Base-by-base conservation (phyloP, 2,113 vertebrate genomes). In the Oxygymnocypris stewartii region DNA sequence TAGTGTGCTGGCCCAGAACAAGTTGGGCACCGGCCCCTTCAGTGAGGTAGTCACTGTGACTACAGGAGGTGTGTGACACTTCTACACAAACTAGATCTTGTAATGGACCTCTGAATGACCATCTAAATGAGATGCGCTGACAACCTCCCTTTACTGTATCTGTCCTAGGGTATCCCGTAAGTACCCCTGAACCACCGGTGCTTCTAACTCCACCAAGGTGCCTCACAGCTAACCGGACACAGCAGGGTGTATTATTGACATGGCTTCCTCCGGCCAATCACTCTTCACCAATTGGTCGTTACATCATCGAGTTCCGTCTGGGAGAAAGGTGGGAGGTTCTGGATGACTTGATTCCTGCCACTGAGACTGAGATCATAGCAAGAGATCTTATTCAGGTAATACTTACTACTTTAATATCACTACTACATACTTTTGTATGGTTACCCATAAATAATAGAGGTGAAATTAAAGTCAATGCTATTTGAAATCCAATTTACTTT, bases 181-280 rank as follows among this genome's bases (percentile, higher is more conserved):
- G 96, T 95, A 99, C 98, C 94, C 98, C 98, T 95, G 98, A 99
- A 96, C 98, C 98, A 94, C 96, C 97, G 96, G 97, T 99, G 97
- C 97, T 99, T 96, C 96, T 99, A 95, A 97, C 97, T 94, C 97
- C 98, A 98, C 98, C 98, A 91, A 96, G 98, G 96, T 99, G 98
- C 97, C 98, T 99, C 95, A 99, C 97, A 96, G 98, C 98, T 94
- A 99, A 99, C 90, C 96, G 98, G 94, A 99, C 98, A 89, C 98
- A 98, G 94, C 98, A 99, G 93, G 98, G 98, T 89, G 97, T 99
- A 91, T 96, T 99, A 85, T 93, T 99, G 91, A 97, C 98, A 1
- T 99, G 98, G 98, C 97, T 99, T 86, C 97, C 97, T 81, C 98
- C 98, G 6, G 96, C 96, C 91, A 99, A 99, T 94, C 98, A 99